Base-by-base conservation (phyloP, 1,140 invertebrate species). In the Akabosia matsudoensis region DNA sequence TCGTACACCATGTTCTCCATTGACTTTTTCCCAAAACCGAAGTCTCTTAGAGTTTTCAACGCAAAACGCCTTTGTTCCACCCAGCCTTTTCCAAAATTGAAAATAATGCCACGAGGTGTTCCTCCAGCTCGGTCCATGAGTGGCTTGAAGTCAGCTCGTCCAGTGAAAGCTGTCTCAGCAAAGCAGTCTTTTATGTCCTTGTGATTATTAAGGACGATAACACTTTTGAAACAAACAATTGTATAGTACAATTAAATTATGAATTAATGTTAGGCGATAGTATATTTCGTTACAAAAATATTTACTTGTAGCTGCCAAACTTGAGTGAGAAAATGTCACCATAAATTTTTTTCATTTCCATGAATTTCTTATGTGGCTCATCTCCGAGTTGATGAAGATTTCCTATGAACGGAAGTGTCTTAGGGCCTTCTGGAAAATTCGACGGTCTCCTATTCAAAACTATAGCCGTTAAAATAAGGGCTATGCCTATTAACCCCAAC, bases 31-130 rank as follows among this genome's bases (percentile, higher is more conserved):
- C 77, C 67, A 52, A 80, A 71, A 14, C 79, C 77, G 28, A 78
- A 76, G 24, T 75, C 73, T 31, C 75, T 75, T 3, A 79, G 33
- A n/a, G 76, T 22, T 30, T 77, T 75, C 1, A 75, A 13, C 0
- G 64, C 30, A 74, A 80, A 79, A n/a, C 74, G 45, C 33, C 76
- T 75, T 34, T 80, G 77, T 24, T 80, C 79, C 3, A n/a, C 33
- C 33, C 70, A 72, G 28, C 28, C n/a, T 22, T 22, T 28, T n/a
- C 31, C 61, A 4, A n/a, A 7, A 22, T 67, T 67, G 61, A 67
- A 45, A 13, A 72, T 45, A 7, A 72, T 30, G n/a, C 70, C 70
- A 2, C 70, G 13, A 4, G 70, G 70, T 1, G 45, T 72, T 1
- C 70, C 70, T 2, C 70, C 70, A 22, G 18, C 45, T 7, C 70